Conservation (phyloP, 2,888 invertebrate species). For the Scaptomyza caliginosa region DNA sequence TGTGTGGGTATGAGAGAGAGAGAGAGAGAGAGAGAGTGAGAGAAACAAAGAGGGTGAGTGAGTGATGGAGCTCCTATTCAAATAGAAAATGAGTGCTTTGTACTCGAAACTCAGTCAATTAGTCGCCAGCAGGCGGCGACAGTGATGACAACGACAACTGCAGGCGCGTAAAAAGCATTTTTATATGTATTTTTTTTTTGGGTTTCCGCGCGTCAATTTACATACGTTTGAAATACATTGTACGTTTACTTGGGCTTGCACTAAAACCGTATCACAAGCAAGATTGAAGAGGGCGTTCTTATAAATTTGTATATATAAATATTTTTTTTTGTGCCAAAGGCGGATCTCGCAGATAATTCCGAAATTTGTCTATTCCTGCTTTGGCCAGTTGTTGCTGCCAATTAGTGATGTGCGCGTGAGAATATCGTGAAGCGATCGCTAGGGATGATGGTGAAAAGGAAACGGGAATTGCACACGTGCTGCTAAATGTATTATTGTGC, state of each 20-base stretch:
- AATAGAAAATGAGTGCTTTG: constrained; percentile 73
- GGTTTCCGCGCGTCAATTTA: constrained; percentile 28
- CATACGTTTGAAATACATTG: constrained; percentile 17
- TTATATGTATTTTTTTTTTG: neutral
- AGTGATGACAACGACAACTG: constrained; percentile 39
- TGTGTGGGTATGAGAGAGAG: constrained; percentile 9
- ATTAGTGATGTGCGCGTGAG: constrained; percentile 46
- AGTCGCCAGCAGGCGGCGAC: constrained; percentile 58
- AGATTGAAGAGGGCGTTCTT: neutral
- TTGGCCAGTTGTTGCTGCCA: constrained; percentile 41
- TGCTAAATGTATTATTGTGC: constrained; percentile 3
- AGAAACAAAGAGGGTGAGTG: constrained; percentile 40
- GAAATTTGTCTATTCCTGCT: constrained; percentile 10
- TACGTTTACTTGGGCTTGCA: constrained; percentile 3
- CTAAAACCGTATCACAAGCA: neutral
- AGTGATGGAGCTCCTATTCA: constrained; percentile 56
- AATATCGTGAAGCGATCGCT: constrained; percentile 30
- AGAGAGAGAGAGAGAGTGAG: constrained; percentile 20
- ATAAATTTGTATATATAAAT: neutral
- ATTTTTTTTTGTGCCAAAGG: constrained; percentile 7
- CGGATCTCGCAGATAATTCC: constrained; percentile 8
- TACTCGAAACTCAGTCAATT: constrained; percentile 61
- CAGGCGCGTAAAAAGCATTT: constrained; percentile 28
- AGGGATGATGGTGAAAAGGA: constrained; percentile 6
- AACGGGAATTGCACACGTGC: constrained; percentile 32